Evolutionary conservation across 1,140 invertebrate species (phyloP).

Genomic region (Apis florea): DNA sequence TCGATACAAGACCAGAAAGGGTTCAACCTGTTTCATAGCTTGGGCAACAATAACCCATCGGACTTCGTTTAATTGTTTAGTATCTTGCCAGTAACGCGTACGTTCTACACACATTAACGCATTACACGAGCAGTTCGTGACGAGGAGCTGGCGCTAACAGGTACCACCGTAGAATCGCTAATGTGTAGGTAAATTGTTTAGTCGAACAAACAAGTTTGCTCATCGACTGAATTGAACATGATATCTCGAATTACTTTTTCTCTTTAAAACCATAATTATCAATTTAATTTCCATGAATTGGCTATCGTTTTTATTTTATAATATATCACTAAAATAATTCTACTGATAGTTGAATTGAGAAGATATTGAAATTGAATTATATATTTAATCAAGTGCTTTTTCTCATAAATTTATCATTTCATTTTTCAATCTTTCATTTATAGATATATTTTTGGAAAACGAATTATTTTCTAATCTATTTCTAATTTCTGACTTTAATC

Average conservation of each 20-base stretch:
- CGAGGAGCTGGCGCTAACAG: constrained; percentile 21
- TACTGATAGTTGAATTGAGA: background rate
- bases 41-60: constrained; percentile 17
- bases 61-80: constrained; percentile 19
- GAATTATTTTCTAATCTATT: too few species aligned
- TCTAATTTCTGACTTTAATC: too few species aligned
- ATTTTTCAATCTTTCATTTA: too few species aligned
- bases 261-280: background rate
- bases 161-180: constrained; percentile 21
- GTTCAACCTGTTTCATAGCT: background rate
- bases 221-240: background rate
- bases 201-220: constrained; percentile 11
- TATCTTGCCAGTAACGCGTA: background rate
- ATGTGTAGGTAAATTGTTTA: constrained; percentile 28
- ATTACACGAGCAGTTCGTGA: constrained; percentile 23
- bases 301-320: background rate
- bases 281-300: constrained; percentile 10
- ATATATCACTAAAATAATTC: background rate
- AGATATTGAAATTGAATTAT: background rate
- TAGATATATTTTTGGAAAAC: too few species aligned
- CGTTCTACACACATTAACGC: constrained; percentile 27
- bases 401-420: too few species aligned
- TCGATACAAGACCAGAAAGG: background rate
- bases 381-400: too few species aligned
- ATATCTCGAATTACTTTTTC: background rate